These are phyloP conservation scores for Thermophis baileyi DNA, from an alignment of 2,113 vertebrate genomes.

Conservation along the genomic window DNA sequence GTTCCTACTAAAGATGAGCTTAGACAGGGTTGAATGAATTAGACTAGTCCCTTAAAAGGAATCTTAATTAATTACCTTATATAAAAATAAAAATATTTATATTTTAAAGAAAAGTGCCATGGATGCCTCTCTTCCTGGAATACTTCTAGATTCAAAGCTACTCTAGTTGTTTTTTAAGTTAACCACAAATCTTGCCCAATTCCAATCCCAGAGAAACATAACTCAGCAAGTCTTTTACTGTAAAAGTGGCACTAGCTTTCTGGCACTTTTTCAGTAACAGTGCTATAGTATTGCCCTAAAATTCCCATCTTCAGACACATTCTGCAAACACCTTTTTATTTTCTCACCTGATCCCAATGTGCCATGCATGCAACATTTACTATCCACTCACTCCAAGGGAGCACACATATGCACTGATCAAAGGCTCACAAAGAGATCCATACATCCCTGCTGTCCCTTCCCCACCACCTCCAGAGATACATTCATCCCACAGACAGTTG, in stretches of 20 bases:
- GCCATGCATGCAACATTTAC: background rate
- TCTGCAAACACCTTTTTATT: background rate
- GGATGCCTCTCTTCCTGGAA: background rate
- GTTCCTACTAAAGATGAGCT: background rate
- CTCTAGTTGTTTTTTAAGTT: background rate
- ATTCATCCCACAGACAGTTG: slow-evolving; percentile 37
- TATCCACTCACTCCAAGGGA: slow-evolving; percentile 24
- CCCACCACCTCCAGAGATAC: slow-evolving; percentile 53
- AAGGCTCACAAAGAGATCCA: slow-evolving; percentile 7
- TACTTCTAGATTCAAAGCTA: background rate
- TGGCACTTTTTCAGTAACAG: background rate
- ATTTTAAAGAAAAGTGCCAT: background rate
- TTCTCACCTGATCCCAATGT: background rate
- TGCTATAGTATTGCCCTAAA: background rate
- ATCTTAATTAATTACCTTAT: background rate
- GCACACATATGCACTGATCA: slow-evolving; percentile 25
- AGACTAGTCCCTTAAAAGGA: background rate
- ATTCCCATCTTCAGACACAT: background rate
- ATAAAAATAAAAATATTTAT: background rate
- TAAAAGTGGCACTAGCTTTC: background rate
- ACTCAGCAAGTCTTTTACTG: background rate
- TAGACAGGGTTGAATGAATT: background rate
- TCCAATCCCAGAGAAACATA: background rate
- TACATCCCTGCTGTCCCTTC: slow-evolving; percentile 25
- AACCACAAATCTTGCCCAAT: background rate